Evolutionary conservation across 2,888 invertebrate genomes (phyloP).

Genomic region (Esperia sulphurella): DNA sequence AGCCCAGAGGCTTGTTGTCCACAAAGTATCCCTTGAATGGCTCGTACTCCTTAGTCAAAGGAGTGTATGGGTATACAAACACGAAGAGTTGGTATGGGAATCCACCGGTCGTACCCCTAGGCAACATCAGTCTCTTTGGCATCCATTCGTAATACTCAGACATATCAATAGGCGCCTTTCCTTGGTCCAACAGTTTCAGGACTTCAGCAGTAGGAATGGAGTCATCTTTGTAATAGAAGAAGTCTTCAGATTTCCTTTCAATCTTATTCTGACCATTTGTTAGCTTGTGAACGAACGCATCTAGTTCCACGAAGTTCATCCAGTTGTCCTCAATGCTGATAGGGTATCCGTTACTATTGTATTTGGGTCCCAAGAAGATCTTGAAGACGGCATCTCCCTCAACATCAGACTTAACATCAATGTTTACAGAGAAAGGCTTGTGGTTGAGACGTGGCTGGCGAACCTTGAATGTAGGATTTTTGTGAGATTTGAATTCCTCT

Average conservation of each 20-base stretch:
- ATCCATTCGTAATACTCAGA: slow-evolving; percentile 77
- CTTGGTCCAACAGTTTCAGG: slow-evolving; percentile 76
- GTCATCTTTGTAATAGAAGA: slow-evolving; percentile 81
- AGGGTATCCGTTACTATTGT: slow-evolving; percentile 69
- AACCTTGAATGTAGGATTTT: slow-evolving; percentile 55
- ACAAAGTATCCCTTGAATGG: slow-evolving; percentile 39
- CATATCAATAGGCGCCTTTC: slow-evolving; percentile 72
- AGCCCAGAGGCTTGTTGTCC: slow-evolving; percentile 77
- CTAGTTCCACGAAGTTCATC: slow-evolving; percentile 35
- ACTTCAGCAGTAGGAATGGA: slow-evolving; percentile 80
- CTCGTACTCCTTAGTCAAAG: slow-evolving; percentile 49
- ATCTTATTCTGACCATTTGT: slow-evolving; percentile 82
- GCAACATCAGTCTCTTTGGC: slow-evolving; percentile 84
- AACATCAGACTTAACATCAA: slow-evolving; percentile 60
- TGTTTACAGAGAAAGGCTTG: slow-evolving; percentile 69
- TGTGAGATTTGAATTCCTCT: slow-evolving; percentile 40
- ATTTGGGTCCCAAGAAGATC: slow-evolving; percentile 80
- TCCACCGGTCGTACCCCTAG: slow-evolving; percentile 84
- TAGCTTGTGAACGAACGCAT: slow-evolving; percentile 71
- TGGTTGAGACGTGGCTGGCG: slow-evolving; percentile 59
- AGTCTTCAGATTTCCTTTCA: slow-evolving; percentile 82
- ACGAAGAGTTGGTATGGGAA: slow-evolving; percentile 82
- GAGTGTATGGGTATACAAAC: slow-evolving; percentile 76
- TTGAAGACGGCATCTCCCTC: slow-evolving; percentile 72
- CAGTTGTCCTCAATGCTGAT: slow-evolving; percentile 77